Evolutionary conservation across 2,797 vertebrate species (phyloP), one percentile per base, ranked within the genome.

Genomic region (Artibeus lituratus): DNA sequence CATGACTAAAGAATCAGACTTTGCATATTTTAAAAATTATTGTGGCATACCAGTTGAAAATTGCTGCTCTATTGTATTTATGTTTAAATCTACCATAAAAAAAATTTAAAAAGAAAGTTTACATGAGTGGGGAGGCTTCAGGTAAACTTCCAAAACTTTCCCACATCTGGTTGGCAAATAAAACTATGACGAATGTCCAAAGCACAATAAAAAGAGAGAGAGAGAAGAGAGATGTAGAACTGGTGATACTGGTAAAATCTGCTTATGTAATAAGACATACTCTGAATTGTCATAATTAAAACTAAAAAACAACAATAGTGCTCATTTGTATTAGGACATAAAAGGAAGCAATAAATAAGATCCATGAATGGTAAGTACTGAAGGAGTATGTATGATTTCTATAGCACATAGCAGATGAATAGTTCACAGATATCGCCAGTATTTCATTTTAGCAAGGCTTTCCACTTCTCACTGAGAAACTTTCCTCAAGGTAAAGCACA

Each of bases 371-470:
- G 57, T 59, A 22, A 80, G 70, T 65, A 59, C 10, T 39, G 21
- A 70, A 26, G 35, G n/a, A 84, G 37, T 37, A 73, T n/a, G 22
- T 86, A 42, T n/a, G 67, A 14, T 55, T 91, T 91, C 92, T 91
- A 44, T 16, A 94, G 44, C 74, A 95, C 29, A 90, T 4, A 74
- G 42, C 47, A 91, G 26, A 29, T 4, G 4, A 16, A 69, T 16
- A 93, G 81, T 69, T 89, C 53, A 92, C 4, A 84, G 81, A 59
- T 83, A 88, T 83, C 11, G 15, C 78, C 78, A 67, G n/a, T 42
- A 65, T 47, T 94, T 91, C 47, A 94, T 84, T 88, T 91, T 67
- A 91, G 35, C 55, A 94, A 49, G n/a, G 81, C 55, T 82, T 92
- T 86, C 67, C 86, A 87, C 49, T 89, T 69, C 62, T 59, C 39